Evolutionary conservation across 2,888 invertebrate genomes (phyloP), one percentile per base, ranked within the genome.

Genomic region (Cabera pusaria): DNA sequence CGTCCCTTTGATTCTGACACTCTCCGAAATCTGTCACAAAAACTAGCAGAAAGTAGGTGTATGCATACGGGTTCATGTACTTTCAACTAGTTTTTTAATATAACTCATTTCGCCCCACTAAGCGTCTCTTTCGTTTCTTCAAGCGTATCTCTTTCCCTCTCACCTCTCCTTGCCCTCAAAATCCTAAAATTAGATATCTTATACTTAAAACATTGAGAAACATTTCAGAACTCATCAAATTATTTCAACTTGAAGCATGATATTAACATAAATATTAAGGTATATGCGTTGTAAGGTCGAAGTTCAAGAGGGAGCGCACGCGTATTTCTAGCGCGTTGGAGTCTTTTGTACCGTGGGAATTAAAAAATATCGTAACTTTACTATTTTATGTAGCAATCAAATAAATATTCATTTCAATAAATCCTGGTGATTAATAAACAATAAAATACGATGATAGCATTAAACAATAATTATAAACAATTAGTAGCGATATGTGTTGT

Each of bases 311-410:
- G 38, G 28, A 49, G 42, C 42, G 40, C 41, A 38, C 21, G 14
- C 28, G n/a, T n/a, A n/a, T n/a, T 28, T 41, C 31, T 42, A 46
- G 43, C 45, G 50, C 50, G 55, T 44, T 47, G 26, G 37, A 28
- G 32, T 42, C 43, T 47, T 49, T 54, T 49, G 29, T 41, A 52
- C 38, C 52, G 52, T 52, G 52, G 39, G 52, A 52, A 52, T 43
- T 16, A 41, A 29, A 37, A 32, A 33, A 20, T 42, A 41, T 25
- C 36, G 45, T 45, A 45, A 45, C 36, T 41, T 45, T 44, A 45
- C 44, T 28, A 31, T 14, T 36, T 40, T 14, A 40, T 52, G 49
- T 49, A 37, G 47, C 41, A 52, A 49, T 37, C 29, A 41, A 9
- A 21, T 25, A 27, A 38, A 33, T 40, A 33, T 34, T 40, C 33